Conservation (phyloP, 2,888 invertebrate genomes). For the Sphaerophoria rueppellii region DNA sequence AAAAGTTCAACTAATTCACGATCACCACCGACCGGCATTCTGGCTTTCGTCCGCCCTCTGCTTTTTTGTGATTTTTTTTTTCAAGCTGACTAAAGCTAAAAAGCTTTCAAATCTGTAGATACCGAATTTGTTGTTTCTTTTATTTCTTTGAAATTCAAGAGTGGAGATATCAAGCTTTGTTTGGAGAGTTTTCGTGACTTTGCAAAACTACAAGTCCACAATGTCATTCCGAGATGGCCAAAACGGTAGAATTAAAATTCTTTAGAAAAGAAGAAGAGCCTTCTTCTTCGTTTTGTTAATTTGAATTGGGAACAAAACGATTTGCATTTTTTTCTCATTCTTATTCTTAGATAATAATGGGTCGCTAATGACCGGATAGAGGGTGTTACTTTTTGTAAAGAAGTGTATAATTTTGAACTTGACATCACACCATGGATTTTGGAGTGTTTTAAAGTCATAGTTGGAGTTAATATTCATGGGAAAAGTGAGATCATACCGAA, state of each 20-base stretch:
- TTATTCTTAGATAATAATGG: constrained; percentile 52
- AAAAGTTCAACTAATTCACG: constrained; percentile 72
- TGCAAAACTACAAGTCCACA: constrained; percentile 15
- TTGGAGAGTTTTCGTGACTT: constrained; percentile 37
- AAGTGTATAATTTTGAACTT: constrained; percentile 56
- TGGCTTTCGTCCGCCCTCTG: constrained; percentile 28
- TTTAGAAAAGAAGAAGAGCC: constrained; percentile 52
- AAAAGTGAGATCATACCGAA: constrained; percentile 4
- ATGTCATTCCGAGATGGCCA: constrained; percentile 33
- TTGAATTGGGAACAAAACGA: constrained; percentile 36
- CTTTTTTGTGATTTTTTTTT: not conserved
- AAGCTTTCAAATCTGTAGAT: constrained; percentile 48
- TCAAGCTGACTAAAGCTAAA: constrained; percentile 36
- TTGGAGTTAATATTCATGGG: not conserved
- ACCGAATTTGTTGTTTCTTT: constrained; percentile 5
- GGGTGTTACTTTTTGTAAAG: constrained; percentile 55
- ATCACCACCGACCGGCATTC: constrained; percentile 59
- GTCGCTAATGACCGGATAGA: constrained; percentile 67
- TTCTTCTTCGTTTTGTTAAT: constrained; percentile 30
- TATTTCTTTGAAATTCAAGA: constrained; percentile 21
- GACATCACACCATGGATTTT: constrained; percentile 45
- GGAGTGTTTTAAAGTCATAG: not conserved
- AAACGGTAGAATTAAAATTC: constrained; percentile 45
- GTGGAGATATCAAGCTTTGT: constrained; percentile 27
- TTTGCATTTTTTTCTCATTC: constrained; percentile 36